Evolutionary conservation across 2,888 invertebrate species (phyloP).

Genomic region (Alloplasta piceator): DNA sequence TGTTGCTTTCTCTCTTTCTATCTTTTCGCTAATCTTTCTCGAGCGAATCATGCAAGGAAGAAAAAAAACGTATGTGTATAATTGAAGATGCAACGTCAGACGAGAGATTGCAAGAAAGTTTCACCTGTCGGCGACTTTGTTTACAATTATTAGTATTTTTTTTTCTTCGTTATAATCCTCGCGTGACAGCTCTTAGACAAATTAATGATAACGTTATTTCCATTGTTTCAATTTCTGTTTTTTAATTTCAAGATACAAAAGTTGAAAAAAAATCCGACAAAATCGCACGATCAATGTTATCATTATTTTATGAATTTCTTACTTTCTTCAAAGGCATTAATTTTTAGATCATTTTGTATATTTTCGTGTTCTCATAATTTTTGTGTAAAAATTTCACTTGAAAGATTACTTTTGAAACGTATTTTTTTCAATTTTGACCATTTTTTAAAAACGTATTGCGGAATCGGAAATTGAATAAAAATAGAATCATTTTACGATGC

Average conservation of each 20-base stretch:
- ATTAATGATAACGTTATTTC: neutral
- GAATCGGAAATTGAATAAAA: too few species aligned
- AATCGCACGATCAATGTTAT: too few species aligned
- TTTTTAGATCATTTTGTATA: neutral
- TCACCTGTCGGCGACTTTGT: slow-evolving; percentile 8
- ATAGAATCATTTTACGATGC: too few species aligned
- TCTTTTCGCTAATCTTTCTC: slow-evolving; percentile 7
- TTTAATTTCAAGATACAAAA: neutral
- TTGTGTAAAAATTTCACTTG: too few species aligned
- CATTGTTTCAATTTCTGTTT: neutral
- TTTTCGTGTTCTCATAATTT: neutral
- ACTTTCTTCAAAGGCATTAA: neutral
- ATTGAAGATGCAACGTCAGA: slow-evolving; percentile 24
- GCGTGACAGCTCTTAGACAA: neutral
- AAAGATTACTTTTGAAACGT: too few species aligned
- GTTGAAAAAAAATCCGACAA: too few species aligned
- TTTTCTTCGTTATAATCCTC: too few species aligned
- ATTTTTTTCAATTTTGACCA: too few species aligned
- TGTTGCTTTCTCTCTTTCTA: slow-evolving; percentile 44
- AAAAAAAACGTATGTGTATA: neutral
- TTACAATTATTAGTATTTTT: too few species aligned
- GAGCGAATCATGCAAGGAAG: neutral
- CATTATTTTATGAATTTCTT: too few species aligned
- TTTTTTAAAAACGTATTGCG: too few species aligned
- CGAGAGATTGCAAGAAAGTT: slow-evolving; percentile 12